Conservation (phyloP, 1,140 invertebrate genomes). For the Rhynchophorus ferrugineus region DNA sequence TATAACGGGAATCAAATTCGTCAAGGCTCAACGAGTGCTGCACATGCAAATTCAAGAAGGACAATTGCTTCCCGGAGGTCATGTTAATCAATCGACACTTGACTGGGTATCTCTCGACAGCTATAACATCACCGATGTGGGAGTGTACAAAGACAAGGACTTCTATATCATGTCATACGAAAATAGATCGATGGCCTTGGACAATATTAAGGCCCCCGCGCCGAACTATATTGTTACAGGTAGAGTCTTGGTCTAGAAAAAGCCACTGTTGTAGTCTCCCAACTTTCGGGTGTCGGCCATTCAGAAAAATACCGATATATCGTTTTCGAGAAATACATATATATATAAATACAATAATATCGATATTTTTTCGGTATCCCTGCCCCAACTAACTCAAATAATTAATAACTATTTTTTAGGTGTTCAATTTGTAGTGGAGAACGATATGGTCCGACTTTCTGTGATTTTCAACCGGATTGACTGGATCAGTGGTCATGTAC, state of each 20-base stretch:
- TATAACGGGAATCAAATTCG: slow-evolving; percentile 64
- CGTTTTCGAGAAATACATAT: background rate
- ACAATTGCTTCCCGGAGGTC: slow-evolving; percentile 51
- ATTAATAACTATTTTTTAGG: no score
- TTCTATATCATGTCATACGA: slow-evolving; percentile 68
- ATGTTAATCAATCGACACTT: slow-evolving; percentile 50
- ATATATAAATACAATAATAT: background rate
- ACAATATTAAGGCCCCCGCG: slow-evolving; percentile 52
- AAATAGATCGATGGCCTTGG: slow-evolving; percentile 64
- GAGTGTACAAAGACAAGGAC: slow-evolving; percentile 49
- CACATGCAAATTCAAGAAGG: slow-evolving; percentile 72
- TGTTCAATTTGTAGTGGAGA: no score
- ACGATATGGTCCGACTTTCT: no score
- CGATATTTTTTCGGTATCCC: background rate
- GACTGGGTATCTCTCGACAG: slow-evolving; percentile 56
- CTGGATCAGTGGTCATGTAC: no score
- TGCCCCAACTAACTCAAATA: no score
- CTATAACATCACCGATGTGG: slow-evolving; percentile 44
- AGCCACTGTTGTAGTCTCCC: no score
- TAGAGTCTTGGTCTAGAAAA: no score
- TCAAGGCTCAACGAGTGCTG: slow-evolving; percentile 61
- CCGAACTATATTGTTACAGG: background rate
- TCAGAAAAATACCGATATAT: no score
- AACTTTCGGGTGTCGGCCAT: no score
- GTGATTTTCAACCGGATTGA: no score